Conservation (phyloP, 2,797 vertebrate genomes). For the Enteromius unitaeniatus region DNA sequence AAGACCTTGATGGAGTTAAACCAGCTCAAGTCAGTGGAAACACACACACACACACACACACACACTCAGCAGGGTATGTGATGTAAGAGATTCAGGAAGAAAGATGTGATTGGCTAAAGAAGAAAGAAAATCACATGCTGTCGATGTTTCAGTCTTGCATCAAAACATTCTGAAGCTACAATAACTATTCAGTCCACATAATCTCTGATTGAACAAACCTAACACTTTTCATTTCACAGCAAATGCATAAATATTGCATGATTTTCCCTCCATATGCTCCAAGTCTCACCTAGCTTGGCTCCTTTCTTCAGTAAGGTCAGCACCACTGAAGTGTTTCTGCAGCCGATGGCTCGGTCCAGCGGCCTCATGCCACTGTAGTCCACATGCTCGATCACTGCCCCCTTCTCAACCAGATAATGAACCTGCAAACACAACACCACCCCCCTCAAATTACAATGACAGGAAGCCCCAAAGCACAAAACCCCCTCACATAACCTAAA, state of each 20-base stretch:
- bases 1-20: neutral
- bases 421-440: conserved; percentile 76
- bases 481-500: neutral
- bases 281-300: conserved; percentile 89
- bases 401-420: conserved; percentile 94
- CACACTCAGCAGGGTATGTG: neutral
- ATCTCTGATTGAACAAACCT: neutral
- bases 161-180: neutral
- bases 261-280: too few species aligned
- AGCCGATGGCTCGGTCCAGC: conserved; percentile 96
- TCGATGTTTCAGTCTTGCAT: neutral
- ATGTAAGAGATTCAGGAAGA: neutral
- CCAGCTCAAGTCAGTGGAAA: neutral
- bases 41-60: conserved; percentile 11
- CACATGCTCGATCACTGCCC: conserved; percentile 94
- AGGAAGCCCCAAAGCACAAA: too few species aligned
- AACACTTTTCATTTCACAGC: neutral
- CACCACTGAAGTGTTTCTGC: conserved; percentile 93
- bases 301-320: conserved; percentile 91
- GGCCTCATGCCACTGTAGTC: conserved; percentile 98
- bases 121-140: neutral
- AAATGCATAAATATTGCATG: neutral
- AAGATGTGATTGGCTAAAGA: conserved; percentile 14
- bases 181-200: neutral
- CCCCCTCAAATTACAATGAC: neutral